Evolutionary conservation across 2,888 invertebrate genomes (phyloP).

Genomic region (Drosophila siamana): DNA sequence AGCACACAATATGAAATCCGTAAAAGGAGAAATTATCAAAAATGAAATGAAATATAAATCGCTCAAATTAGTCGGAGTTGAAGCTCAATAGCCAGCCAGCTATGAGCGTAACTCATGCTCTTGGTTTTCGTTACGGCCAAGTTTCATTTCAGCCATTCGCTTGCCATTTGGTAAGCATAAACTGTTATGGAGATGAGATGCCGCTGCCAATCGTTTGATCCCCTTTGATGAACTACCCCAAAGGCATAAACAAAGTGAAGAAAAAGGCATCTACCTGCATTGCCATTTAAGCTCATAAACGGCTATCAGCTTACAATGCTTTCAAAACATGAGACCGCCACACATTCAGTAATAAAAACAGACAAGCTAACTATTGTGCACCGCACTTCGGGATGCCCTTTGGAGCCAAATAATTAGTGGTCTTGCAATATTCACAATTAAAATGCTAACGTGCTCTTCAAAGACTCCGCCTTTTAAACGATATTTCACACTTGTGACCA

Average conservation of each 20-base stretch:
- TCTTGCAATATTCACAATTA: constrained; percentile 1
- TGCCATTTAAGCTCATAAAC: constrained; percentile 77
- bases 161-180: constrained; percentile 37
- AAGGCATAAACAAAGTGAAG: constrained; percentile 34
- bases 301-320: constrained; percentile 74
- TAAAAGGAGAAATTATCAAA: not conserved
- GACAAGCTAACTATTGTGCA: not conserved
- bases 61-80: constrained; percentile 33
- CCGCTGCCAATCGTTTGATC: constrained; percentile 64
- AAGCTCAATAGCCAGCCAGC: constrained; percentile 29
- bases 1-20: constrained; percentile 14
- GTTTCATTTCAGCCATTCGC: constrained; percentile 21
- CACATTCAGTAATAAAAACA: constrained; percentile 49
- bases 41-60: constrained; percentile 5
- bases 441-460: not conserved
- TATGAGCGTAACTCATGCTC: constrained; percentile 10
- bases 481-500: not conserved
- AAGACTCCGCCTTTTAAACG: not conserved
- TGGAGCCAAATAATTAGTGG: not conserved
- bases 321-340: constrained; percentile 55
- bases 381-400: constrained; percentile 27
- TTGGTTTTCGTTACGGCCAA: constrained; percentile 15
- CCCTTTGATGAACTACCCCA: constrained; percentile 61
- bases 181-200: constrained; percentile 54
- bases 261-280: constrained; percentile 61